A percentile compares a stretch with the other conserved stretches of the same genome.
phyloP scores from a whole-genome alignment of 2,888 invertebrate species.

The Anorthoa munda region DNA sequence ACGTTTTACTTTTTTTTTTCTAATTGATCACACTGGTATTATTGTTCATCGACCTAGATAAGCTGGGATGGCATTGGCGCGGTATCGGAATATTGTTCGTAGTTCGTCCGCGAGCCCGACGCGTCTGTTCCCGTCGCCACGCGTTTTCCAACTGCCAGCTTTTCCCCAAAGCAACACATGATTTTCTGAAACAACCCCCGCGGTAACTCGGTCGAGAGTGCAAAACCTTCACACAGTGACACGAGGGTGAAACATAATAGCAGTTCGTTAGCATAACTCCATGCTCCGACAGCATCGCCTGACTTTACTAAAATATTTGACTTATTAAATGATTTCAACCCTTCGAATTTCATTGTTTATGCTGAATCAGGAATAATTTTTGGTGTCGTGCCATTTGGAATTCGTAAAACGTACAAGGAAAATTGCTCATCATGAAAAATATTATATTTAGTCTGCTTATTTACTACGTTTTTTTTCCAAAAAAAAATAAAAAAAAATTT shows the following conservation, averaged over 20 bases:
- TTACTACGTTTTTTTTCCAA: too few relatives aligned
- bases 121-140: conserved; percentile 77
- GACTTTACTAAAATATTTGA: conserved; percentile 85
- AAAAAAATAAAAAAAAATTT: too few relatives aligned
- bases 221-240: conserved; percentile 90
- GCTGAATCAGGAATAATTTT: conserved; percentile 68
- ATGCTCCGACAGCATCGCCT: conserved; percentile 74
- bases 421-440: conserved; percentile 17
- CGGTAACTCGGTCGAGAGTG: conserved; percentile 89
- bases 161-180: conserved; percentile 87
- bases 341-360: conserved; percentile 72
- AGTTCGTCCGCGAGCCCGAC: conserved; percentile 43
- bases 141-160: conserved; percentile 77
- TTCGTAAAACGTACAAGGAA: conserved; percentile 22
- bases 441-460: conserved; percentile 4
- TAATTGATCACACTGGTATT: conserved; percentile 74
- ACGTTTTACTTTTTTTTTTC: conserved; percentile 69
- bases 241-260: conserved; percentile 87
- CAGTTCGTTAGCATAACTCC: conserved; percentile 88
- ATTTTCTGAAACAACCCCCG: conserved; percentile 86
- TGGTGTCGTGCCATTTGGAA: conserved; percentile 39
- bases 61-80: conserved; percentile 68
- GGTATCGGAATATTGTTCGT: conserved; percentile 67
- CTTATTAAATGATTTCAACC: conserved; percentile 82
- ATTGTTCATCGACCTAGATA: conserved; percentile 76